These are phyloP conservation scores for Eupeodes latifasciatus DNA, from an alignment of 2,888 invertebrate species.

Conservation along the genomic window DNA sequence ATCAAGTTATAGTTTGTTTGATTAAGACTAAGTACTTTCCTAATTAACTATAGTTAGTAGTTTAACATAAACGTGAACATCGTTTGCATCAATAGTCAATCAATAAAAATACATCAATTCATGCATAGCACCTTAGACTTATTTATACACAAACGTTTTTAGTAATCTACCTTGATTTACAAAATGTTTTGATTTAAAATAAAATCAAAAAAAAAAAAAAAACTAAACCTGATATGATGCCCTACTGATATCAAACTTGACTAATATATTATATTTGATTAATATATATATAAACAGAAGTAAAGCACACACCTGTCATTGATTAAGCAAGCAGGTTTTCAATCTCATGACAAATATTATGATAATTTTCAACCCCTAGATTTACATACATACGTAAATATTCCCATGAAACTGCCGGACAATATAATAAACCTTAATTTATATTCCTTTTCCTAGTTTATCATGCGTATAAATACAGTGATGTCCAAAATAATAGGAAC, in stretches of 20 bases:
- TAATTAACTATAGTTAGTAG: too few relatives aligned
- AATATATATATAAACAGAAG: constrained; percentile 8
- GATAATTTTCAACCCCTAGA: constrained; percentile 41
- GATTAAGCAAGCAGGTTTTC: constrained; percentile 31
- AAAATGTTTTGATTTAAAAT: not conserved
- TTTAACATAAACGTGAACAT: not conserved
- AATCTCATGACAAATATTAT: constrained; percentile 18
- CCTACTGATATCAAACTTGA: constrained; percentile 40
- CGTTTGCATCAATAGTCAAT: constrained; percentile 1
- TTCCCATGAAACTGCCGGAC: constrained; percentile 22
- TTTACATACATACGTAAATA: not conserved
- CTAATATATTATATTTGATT: constrained; percentile 1
- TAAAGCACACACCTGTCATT: constrained; percentile 57
- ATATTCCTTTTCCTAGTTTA: constrained; percentile 44
- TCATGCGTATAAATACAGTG: not conserved
- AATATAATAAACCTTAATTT: constrained; percentile 55
- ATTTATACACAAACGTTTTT: too few relatives aligned
- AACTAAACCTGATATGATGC: constrained; percentile 2
- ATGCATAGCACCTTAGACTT: too few relatives aligned
- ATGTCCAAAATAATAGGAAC: too few relatives aligned
- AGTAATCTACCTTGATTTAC: constrained; percentile 5
- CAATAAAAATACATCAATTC: not conserved
- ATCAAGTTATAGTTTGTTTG: too few relatives aligned
- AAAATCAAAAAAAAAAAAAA: not conserved
- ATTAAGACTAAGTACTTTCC: too few relatives aligned